Evolutionary conservation across 2,888 invertebrate genomes (phyloP), one percentile per base, ranked within the genome.

Genomic region (Protodeltote pygarga): DNA sequence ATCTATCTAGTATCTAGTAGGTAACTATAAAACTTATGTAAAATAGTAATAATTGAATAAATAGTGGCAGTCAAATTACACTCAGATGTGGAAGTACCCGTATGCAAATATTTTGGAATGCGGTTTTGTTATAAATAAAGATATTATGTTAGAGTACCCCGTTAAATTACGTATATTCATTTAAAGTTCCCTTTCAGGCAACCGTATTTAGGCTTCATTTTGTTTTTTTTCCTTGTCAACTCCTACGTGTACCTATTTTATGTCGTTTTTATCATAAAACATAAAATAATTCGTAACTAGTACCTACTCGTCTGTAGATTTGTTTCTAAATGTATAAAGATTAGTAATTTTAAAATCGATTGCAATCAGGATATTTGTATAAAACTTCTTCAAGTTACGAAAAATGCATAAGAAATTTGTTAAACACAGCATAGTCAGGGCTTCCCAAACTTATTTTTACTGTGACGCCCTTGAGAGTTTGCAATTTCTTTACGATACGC

Each of bases 61-160:
- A 14, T 2, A 16, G 19, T 17, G 6, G 23, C 28, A 13, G 13
- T 28, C 10, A 17, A 25, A 44, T 53, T 53, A 54, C 53, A 57
- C 55, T 50, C 55, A 57, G 47, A 51, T 50, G 47, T 50, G 50
- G 51, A 24, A 48, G 40, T 44, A 34, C 34, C 45, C 0, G 38
- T 38, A 48, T 33, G 32, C 57, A 57, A 49, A 71, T 41, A 45
- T 73, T 67, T 71, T 78, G 76, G 80, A 80, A 83, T 82, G 83
- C 65, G 70, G 76, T 77, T 77, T 81, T 73, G 67, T 44, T 61
- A 40, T 47, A 64, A 52, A 33, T 38, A 41, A 25, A 40, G 5
- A 20, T 16, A 33, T 38, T 65, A 20, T 16, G 33, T 38, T 65
- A 62, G 59, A 46, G 24, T 33, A 48, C 41, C 54, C 64, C 15